These are phyloP conservation scores for Corythornis madagascariensis DNA, from an alignment of 2,113 vertebrate genomes.

Conservation along the genomic window DNA sequence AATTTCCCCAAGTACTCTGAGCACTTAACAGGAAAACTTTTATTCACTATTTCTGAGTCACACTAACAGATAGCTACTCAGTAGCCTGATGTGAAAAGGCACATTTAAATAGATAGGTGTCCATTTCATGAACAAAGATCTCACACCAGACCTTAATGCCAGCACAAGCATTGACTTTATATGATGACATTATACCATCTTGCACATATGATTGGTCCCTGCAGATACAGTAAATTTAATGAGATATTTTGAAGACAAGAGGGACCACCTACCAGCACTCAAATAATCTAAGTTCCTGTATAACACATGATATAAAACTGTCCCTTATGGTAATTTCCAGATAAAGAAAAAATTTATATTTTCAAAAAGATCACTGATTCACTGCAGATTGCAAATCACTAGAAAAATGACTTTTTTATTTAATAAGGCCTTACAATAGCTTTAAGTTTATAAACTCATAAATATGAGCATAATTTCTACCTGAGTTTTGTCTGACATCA, in stretches of 20 bases:
- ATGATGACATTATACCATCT: background rate
- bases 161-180: background rate
- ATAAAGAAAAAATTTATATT: background rate
- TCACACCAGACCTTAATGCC: background rate
- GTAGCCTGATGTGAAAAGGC: background rate
- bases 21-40: background rate
- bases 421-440: background rate
- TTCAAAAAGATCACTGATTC: background rate
- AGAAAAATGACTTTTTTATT: background rate
- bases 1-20: background rate
- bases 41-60: background rate
- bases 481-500: background rate
- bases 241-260: background rate
- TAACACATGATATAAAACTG: background rate
- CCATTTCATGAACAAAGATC: background rate
- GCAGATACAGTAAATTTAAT: background rate
- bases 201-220: background rate
- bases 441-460: background rate
- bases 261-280: background rate
- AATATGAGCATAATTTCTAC: background rate
- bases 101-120: background rate
- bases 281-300: background rate
- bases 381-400: background rate
- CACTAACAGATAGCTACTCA: background rate
- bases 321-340: background rate